Evolutionary conservation across 2,888 invertebrate genomes (phyloP), one percentile per base, ranked within the genome.

Genomic region (Cataglyphis albicans): DNA sequence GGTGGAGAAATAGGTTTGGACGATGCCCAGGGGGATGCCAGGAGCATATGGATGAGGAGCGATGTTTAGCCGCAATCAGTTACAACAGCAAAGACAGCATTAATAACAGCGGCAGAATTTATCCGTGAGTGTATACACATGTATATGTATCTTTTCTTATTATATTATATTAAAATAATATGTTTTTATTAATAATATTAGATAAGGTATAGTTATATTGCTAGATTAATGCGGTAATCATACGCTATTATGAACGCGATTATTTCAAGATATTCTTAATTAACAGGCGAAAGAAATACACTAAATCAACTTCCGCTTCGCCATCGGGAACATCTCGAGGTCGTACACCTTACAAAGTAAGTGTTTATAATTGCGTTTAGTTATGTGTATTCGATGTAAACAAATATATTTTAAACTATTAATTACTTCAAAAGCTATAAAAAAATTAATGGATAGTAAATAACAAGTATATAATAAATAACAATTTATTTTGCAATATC

Each of bases 1-100:
- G 87, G 81, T 92, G 89, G 88, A 88, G 68, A 59, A 86, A 63
- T 15, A 92, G 82, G 41, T 88, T 90, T 73, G 86, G 87, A n/a
- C 85, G 83, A 82, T 88, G 88, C 80, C 88, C 87, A n/a, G 89
- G 86, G n/a, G 85, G 81, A 29, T 90, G 88, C 18, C 81, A 87
- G 25, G 80, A 89, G 80, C 86, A 86, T 59, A 84, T 81, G 15
- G 92, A 93, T 65, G 92, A 92, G 72, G 93, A 93, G 75, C 90
- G 90, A 73, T 93, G 90, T 83, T 87, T 93, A 73, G 92, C 91
- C 0, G 89, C 92, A 15, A 91, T 93, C 67, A 93, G 83, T 88
- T 93, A 93, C 70, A 88, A 85, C 82, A 93, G 92, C 81, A 93
- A 90, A 78, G 92, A 90, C 57, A 88, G 90, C 6, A 38, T 85